These are phyloP conservation scores for Phyllostomus discolor DNA, from an alignment of 2,113 vertebrate species.

Conservation along the genomic window DNA sequence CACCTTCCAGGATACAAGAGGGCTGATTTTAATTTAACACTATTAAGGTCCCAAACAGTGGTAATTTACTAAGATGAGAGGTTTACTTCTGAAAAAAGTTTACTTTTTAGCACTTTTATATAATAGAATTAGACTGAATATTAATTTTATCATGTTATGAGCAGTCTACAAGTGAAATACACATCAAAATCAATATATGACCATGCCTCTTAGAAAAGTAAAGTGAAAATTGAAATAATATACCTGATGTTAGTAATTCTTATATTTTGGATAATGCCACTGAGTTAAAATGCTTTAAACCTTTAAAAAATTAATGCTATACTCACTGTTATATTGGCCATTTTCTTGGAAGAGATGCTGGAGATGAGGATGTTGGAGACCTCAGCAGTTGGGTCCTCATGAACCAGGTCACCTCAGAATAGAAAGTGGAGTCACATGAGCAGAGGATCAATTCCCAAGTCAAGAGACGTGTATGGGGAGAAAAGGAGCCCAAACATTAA, in stretches of 20 bases:
- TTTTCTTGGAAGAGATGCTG: neutral
- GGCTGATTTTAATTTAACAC: neutral
- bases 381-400: neutral
- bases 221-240: neutral
- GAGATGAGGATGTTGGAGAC: neutral
- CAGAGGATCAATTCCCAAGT: neutral
- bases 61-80: slow-evolving; percentile 30
- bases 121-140: neutral
- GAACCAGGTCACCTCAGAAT: neutral
- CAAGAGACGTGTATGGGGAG: rapidly evolving
- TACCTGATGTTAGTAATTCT: neutral
- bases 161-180: neutral
- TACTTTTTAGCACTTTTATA: neutral
- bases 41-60: neutral
- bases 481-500: neutral
- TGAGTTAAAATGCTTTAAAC: neutral
- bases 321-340: neutral
- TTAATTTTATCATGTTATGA: slow-evolving; percentile 21
- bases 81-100: neutral
- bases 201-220: neutral
- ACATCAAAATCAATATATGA: neutral
- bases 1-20: neutral
- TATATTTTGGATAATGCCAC: neutral
- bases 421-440: neutral
- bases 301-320: neutral